Evolutionary conservation across 2,113 vertebrate species (phyloP).

Genomic region (Embiotoca jacksoni): DNA sequence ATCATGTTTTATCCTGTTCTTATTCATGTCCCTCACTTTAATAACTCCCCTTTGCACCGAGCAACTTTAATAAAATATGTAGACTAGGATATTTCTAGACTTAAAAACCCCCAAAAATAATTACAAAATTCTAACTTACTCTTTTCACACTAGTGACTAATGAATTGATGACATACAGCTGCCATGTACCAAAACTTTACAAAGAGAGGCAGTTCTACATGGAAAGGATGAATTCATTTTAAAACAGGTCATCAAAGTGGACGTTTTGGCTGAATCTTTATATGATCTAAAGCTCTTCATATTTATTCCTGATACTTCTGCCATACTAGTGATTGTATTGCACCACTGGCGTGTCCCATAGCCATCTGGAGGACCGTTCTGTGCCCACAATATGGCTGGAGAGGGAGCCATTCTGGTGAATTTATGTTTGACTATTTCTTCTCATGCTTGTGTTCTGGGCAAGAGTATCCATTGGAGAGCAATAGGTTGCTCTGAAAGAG

Average conservation of each 20-base stretch:
- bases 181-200: slow-evolving; percentile 12
- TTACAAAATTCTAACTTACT: background rate
- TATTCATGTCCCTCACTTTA: slow-evolving; percentile 50
- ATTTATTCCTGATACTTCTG: slow-evolving; percentile 73
- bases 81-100: slow-evolving; percentile 26
- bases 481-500: slow-evolving; percentile 71
- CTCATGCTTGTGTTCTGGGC: slow-evolving; percentile 75
- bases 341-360: slow-evolving; percentile 74
- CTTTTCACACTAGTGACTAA: background rate
- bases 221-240: background rate
- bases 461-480: slow-evolving; percentile 74
- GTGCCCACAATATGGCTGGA: slow-evolving; percentile 73
- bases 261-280: slow-evolving; percentile 57
- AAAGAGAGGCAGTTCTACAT: background rate
- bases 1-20: slow-evolving; percentile 45
- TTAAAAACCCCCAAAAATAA: slow-evolving; percentile 35
- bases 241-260: slow-evolving; percentile 35
- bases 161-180: slow-evolving; percentile 25
- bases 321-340: slow-evolving; percentile 79
- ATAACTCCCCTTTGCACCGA: slow-evolving; percentile 37
- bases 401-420: slow-evolving; percentile 80
- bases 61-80: slow-evolving; percentile 24
- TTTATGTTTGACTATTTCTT: slow-evolving; percentile 80
- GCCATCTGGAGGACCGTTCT: slow-evolving; percentile 83
- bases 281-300: slow-evolving; percentile 74